Evolutionary conservation across 2,888 invertebrate species (phyloP).

Genomic region (Sarcophaga caerulescens): DNA sequence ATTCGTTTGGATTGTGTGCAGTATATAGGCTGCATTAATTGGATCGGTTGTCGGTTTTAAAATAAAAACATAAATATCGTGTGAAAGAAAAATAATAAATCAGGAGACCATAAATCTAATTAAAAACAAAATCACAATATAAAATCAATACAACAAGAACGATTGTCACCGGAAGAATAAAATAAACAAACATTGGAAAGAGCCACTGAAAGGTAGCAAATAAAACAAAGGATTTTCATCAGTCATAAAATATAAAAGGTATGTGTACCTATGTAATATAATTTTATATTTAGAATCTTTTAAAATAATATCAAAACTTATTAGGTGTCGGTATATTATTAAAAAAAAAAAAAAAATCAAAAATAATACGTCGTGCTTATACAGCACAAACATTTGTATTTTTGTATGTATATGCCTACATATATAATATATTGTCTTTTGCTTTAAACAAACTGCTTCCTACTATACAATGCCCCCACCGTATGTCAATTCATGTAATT

Average conservation of each 20-base stretch:
- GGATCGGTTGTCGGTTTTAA: conserved; percentile 7
- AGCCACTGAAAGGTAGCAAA: conserved; percentile 1
- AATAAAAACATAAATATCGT: conserved; percentile 2
- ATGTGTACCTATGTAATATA: background rate
- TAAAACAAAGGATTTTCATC: background rate
- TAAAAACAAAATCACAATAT: conserved; percentile 8
- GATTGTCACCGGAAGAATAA: background rate
- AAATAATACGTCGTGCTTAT: background rate
- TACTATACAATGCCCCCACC: background rate
- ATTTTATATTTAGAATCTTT: background rate
- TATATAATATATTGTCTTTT: background rate
- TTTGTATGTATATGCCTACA: no score
- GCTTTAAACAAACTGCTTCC: background rate
- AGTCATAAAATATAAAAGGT: background rate
- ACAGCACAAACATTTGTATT: no score
- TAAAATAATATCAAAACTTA: background rate
- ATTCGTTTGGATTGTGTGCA: conserved; percentile 40
- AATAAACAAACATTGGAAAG: background rate
- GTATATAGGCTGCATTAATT: conserved; percentile 6
- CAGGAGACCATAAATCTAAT: conserved; percentile 22
- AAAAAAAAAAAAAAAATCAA: background rate
- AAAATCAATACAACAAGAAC: conserved; percentile 28
- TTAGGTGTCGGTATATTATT: background rate
- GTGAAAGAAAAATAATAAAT: background rate
- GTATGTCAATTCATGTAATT: conserved; percentile 23